Base-by-base conservation (phyloP, 2,888 invertebrate genomes). In the Hypselothyrea guttata region DNA sequence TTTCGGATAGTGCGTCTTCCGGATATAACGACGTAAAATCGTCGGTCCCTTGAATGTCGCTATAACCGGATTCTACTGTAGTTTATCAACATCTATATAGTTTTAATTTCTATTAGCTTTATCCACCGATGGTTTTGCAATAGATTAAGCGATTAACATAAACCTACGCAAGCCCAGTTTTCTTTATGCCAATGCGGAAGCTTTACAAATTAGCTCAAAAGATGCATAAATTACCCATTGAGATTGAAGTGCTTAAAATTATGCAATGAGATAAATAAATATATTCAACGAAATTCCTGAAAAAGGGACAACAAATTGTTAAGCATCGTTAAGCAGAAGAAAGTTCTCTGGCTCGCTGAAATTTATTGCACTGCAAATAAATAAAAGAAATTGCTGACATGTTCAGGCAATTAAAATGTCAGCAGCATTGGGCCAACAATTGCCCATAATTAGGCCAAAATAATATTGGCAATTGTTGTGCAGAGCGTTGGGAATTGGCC, bases 331-430 rank as follows among this genome's bases (percentile, higher is more conserved):
- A 61, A 55, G 51, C 42, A 61, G 68, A 62, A 73, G 74, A 70
- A 70, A 70, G 69, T 56, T 53, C 31, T 45, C 31, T 12, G 13
- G 18, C 34, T 30, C 73, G 40, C 51, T 51, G 57, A 54, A 84
- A 81, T 76, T 76, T 76, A 77, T 74, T 66, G 82, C 65, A 70
- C 55, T 58, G 78, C 61, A 75, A 82, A 76, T 82, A 75, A 76
- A 78, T 82, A 59, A 55, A 64, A 54, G 52, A 77, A 67, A 84
- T 56, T 60, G 51, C 84, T 63, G 63, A 78, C 54, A 82, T 78
- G 82, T 78, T 62, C 62, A 71, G 57, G 42, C 47, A 60, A 71
- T 64, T 56, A 65, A 57, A 56, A 45, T 16, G 53, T 41, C 51
- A 49, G 49, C 48, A 48, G 30, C 48, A 28, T n/a, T n/a, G 13